phyloP scores from a whole-genome alignment of 2,888 invertebrate species.

The Tortricodes alternella region DNA sequence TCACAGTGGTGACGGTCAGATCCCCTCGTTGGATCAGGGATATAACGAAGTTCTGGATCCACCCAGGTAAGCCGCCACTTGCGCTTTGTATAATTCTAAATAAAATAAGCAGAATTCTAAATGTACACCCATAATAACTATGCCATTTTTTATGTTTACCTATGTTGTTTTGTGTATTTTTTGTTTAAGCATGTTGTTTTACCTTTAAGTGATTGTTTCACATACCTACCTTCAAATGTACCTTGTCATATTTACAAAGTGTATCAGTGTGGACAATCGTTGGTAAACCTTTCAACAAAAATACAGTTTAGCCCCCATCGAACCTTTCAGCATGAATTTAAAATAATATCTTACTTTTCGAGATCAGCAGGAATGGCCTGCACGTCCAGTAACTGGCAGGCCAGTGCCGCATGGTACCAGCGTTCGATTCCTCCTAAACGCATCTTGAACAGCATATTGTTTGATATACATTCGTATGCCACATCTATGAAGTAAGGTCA shows the following conservation, averaged over 20 bases:
- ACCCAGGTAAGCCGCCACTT: conserved; percentile 85
- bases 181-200: too few species aligned
- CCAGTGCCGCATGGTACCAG: conserved; percentile 83
- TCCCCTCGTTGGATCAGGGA: conserved; percentile 82
- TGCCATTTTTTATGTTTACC: too few species aligned
- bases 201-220: too few species aligned
- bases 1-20: conserved; percentile 66
- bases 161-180: too few species aligned
- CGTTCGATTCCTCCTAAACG: conserved; percentile 78
- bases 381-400: conserved; percentile 85
- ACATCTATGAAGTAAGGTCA: conserved; percentile 36
- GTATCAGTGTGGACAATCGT: too few species aligned
- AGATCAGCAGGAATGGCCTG: conserved; percentile 84
- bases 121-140: too few species aligned
- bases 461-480: conserved; percentile 43
- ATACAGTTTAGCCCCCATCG: too few species aligned
- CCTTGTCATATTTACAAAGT: too few species aligned
- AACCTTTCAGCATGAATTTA: neutral
- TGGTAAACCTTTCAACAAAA: too few species aligned
- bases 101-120: too few species aligned
- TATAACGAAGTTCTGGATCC: conserved; percentile 85
- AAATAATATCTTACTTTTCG: conserved; percentile 74
- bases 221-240: too few species aligned
- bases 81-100: conserved; percentile 79
- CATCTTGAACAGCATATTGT: conserved; percentile 57